Conservation (phyloP, 2,888 invertebrate species). For the Allygus modestus region DNA sequence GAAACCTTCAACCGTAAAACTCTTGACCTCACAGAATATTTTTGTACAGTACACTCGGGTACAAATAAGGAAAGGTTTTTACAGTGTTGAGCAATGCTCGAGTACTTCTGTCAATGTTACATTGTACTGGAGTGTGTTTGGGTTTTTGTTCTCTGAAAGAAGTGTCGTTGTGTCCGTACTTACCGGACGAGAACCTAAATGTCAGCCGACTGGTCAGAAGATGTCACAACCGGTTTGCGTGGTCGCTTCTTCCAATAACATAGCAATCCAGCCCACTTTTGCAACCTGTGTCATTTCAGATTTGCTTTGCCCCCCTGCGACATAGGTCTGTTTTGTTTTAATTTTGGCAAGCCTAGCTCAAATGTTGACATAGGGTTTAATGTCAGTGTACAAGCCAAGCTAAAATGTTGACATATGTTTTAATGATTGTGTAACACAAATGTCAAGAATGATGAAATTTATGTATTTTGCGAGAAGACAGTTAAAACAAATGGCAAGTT, state of each 20-base stretch:
- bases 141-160: neutral
- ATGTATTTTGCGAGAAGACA: too few species aligned
- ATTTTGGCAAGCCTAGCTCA: neutral
- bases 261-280: constrained; percentile 3
- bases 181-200: constrained; percentile 19
- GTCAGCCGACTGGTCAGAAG: constrained; percentile 22
- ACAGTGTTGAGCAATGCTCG: neutral
- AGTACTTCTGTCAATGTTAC: neutral
- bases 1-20: neutral
- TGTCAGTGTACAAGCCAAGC: too few species aligned
- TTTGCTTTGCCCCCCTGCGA: constrained; percentile 37
- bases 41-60: neutral
- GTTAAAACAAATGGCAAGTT: too few species aligned
- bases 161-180: constrained; percentile 30
- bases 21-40: neutral
- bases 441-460: too few species aligned
- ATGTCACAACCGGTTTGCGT: constrained; percentile 43
- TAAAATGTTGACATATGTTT: too few species aligned
- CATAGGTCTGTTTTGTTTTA: constrained; percentile 9
- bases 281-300: constrained; percentile 33
- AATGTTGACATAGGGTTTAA: neutral
- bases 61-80: neutral
- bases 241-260: constrained; percentile 29
- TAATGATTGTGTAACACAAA: too few species aligned
- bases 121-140: constrained; percentile 4